These are phyloP conservation scores for Panorpa germanica DNA, from an alignment of 2,888 invertebrate species.

Conservation along the genomic window DNA sequence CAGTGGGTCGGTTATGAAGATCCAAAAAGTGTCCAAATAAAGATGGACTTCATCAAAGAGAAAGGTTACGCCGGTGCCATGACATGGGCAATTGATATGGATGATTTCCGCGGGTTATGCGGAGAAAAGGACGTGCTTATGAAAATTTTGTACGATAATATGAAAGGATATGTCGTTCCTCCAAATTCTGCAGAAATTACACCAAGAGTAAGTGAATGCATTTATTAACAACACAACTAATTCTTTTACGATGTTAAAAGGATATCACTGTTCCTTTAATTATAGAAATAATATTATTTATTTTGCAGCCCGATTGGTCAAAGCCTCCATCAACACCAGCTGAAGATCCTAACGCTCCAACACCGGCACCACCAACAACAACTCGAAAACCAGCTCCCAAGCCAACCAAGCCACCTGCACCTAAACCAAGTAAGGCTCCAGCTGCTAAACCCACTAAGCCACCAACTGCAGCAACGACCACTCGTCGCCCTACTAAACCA, in stretches of 20 bases:
- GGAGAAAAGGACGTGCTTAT: conserved; percentile 59
- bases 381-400: conserved; percentile 17
- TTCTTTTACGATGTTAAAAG: background rate
- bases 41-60: conserved; percentile 73
- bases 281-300: conserved; percentile 8
- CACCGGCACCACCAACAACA: conserved; percentile 20
- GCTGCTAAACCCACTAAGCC: conserved; percentile 15
- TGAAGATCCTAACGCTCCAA: conserved; percentile 30
- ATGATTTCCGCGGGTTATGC: conserved; percentile 71
- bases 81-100: conserved; percentile 89
- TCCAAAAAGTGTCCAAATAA: conserved; percentile 60
- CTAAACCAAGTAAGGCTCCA: conserved; percentile 16
- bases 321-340: conserved; percentile 51
- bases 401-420: conserved; percentile 15
- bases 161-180: conserved; percentile 52
- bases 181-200: conserved; percentile 43
- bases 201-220: conserved; percentile 35
- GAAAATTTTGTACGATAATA: conserved; percentile 48
- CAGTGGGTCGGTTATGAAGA: conserved; percentile 89
- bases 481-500: conserved; percentile 6
- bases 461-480: conserved; percentile 15
- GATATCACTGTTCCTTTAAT: conserved; percentile 1
- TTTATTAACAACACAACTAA: conserved; percentile 5
- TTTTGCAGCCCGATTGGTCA: conserved; percentile 59
- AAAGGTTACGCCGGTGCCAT: conserved; percentile 76